A percentile compares a stretch with the other conserved stretches of the same genome.
These are phyloP conservation scores for Ivindomyrus marchei DNA, from an alignment of 2,113 vertebrate genomes.

Conservation along the genomic window DNA sequence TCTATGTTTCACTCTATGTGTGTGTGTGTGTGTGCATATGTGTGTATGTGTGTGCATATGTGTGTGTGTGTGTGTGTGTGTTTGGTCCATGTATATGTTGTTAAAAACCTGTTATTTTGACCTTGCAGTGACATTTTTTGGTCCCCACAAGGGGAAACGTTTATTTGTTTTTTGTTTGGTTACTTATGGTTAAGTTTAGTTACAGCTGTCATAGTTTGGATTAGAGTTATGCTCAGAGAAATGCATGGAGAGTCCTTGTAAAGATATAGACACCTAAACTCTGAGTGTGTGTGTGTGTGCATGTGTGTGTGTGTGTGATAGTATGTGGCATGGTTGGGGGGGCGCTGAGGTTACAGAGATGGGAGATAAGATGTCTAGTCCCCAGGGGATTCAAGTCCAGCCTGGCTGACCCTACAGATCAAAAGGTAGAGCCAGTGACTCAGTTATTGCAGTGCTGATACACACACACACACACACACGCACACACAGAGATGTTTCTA, in stretches of 20 bases:
- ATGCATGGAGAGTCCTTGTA: background rate
- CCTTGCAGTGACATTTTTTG: no score
- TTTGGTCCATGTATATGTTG: no score
- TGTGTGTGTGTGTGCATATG: background rate
- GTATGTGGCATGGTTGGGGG: background rate
- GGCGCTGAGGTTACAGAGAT: background rate
- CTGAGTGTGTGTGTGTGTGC: background rate
- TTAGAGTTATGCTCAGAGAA: background rate
- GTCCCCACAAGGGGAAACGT: no score
- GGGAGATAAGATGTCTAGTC: conserved; percentile 19
- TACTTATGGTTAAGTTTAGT: background rate
- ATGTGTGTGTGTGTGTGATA: background rate
- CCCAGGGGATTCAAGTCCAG: conserved; percentile 13
- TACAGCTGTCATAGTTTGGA: background rate
- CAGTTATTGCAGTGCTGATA: background rate
- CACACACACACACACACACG: background rate
- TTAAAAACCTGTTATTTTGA: no score
- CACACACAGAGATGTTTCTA: no score
- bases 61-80: background rate
- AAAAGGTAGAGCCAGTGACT: conserved; percentile 8
- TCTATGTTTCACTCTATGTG: background rate
- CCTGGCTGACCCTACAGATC: conserved; percentile 20
- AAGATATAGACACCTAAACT: background rate
- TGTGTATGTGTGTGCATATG: background rate
- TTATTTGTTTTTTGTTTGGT: background rate